Evolutionary conservation across 2,113 vertebrate species (phyloP).

Genomic region (Holacanthus passer): DNA sequence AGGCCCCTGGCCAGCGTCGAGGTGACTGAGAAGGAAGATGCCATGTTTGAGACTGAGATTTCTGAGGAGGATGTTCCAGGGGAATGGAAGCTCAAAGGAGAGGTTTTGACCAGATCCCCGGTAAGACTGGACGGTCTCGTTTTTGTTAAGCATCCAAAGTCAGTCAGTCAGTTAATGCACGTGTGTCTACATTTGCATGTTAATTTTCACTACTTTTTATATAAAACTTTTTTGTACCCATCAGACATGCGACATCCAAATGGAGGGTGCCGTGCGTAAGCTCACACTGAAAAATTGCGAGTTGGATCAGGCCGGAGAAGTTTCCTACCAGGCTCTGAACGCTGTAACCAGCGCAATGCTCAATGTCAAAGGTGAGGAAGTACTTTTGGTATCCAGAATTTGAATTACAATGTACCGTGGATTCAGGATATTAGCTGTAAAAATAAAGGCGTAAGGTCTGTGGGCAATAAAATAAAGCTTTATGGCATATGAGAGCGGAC

Average conservation of each 20-base stretch:
- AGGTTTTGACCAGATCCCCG: slow-evolving; percentile 93
- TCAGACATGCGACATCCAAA: slow-evolving; percentile 94
- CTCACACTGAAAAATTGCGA: slow-evolving; percentile 93
- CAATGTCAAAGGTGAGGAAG: slow-evolving; percentile 92
- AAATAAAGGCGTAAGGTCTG: slow-evolving; percentile 60
- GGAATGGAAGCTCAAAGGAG: slow-evolving; percentile 97
- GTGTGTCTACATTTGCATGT: not conserved
- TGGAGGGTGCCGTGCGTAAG: slow-evolving; percentile 90
- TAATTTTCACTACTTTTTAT: not conserved
- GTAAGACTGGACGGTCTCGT: slow-evolving; percentile 82
- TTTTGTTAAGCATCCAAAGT: not conserved
- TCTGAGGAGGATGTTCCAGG: slow-evolving; percentile 93
- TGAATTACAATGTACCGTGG: accelerated
- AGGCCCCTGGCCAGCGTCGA: slow-evolving; percentile 94
- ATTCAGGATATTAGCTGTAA: not conserved
- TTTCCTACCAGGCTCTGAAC: slow-evolving; percentile 94
- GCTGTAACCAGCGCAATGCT: slow-evolving; percentile 92
- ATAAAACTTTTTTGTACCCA: slow-evolving; percentile 26
- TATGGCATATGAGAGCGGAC: slow-evolving; percentile 6
- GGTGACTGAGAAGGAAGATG: slow-evolving; percentile 94
- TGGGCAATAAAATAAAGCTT: slow-evolving; percentile 43
- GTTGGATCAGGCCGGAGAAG: slow-evolving; percentile 95
- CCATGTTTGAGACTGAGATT: slow-evolving; percentile 95
- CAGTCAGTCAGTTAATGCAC: not conserved
- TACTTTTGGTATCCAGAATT: not conserved